Evolutionary conservation across 2,888 invertebrate species (phyloP), one percentile per base, ranked within the genome.

Genomic region (Meta bourneti): DNA sequence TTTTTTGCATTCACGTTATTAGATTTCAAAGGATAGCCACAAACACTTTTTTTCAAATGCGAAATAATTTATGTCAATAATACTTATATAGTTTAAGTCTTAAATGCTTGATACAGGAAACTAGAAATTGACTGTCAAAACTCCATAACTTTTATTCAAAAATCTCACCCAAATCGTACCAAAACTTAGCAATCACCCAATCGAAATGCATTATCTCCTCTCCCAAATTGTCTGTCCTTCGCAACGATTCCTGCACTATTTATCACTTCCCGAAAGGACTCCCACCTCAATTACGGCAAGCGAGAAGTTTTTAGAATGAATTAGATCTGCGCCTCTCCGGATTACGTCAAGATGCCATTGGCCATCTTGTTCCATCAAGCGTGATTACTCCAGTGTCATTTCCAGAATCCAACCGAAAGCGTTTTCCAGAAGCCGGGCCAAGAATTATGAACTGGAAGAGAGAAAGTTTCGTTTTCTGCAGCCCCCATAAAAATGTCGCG

Each of bases 391-490:
- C 51, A 19, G 19, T 51, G 77, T 69, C 48, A 86, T 77, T 77
- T 20, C 77, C 78, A 69, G 77, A 49, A 84, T 61, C 85, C 74
- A 20, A 52, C 51, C 49, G 13, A 79, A 20, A 11, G 16, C 51
- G 48, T 82, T 82, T 81, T 75, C 49, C 52, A 34, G 52, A 71
- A 71, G 34, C 49, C 34, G 61, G n/a, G 13, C 61, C 61, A 16
- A 74, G 81, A 88, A 88, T 88, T 88, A 88, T 88, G 88, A 88
- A 88, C 80, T 88, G 81, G 88, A 80, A 81, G 81, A 49, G 54
- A 72, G 20, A 80, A 81, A 61, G 88, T 81, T 75, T 80, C 61
- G 54, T 80, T 88, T 81, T 79, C 79, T 54, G 11, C 7, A 9
- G 48, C 52, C 72, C 20, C 80, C 80, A 81, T 88, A 88, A 88